Evolutionary conservation across 2,797 vertebrate genomes (phyloP), one percentile per base, ranked within the genome.

Genomic region (Leptoclinus maculatus): DNA sequence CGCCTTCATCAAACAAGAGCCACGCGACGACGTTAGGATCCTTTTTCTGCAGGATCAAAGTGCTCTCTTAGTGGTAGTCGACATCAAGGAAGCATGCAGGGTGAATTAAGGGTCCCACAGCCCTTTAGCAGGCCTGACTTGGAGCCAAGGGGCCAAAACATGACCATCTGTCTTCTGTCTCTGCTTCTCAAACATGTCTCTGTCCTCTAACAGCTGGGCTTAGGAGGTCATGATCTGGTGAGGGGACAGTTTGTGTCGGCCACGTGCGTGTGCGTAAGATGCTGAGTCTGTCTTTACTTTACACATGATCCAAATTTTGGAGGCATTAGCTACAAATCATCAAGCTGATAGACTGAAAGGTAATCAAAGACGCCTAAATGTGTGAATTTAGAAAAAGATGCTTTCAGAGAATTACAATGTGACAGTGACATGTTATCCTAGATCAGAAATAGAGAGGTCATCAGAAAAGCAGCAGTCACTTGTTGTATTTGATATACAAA

Each of bases 151-250:
- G 81, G 80, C 79, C 78, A 67, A 86, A 87, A 85, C 78, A 78
- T 74, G 88, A 70, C 93, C 95, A 95, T 95, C 93, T 96, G 94
- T 92, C 91, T 71, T 92, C 91, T 71, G 84, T 74, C 88, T 73
- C 92, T 71, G 83, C 79, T 79, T 83, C 81, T 75, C 36, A 69
- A 77, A 92, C 74, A 84, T 84, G 84, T 81, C 76, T 79, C 78
- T 87, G 85, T 73, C 82, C 76, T 86, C 80, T 84, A 72, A 88
- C 88, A 90, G 87, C 87, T 90, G 84, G 78, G 82, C 71, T 86
- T 71, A 65, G 71, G 86, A 84, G 79, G 83, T 88, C 74, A 74
- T 66, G 70, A 34, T 64, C 70, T 32, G 25, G 7, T 23, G 58
- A 67, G 77, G 71, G 62, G 74, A 66, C 36, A 41, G 67, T 78